A percentile compares a stretch with the other conserved stretches of the same genome.
Evolutionary conservation across 2,888 invertebrate genomes (phyloP).

Genomic region (Zeuzera pyrina): DNA sequence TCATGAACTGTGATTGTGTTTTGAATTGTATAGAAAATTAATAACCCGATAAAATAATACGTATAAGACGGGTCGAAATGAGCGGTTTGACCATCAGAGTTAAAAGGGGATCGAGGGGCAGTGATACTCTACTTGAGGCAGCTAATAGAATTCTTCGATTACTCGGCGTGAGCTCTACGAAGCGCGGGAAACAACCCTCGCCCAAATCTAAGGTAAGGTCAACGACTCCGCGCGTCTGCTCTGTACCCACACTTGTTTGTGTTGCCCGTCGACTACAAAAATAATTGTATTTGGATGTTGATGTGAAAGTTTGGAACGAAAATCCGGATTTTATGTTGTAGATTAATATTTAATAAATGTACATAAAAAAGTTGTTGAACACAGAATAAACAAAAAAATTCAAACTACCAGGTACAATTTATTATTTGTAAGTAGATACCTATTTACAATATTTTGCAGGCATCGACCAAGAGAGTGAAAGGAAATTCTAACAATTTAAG

Average conservation of each 20-base stretch:
- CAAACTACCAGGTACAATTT: too few relatives aligned
- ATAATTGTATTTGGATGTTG: slow-evolving; percentile 3
- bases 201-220: slow-evolving; percentile 70
- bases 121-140: slow-evolving; percentile 69
- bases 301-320: slow-evolving; percentile 6
- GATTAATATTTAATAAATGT: too few relatives aligned
- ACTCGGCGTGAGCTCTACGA: slow-evolving; percentile 66
- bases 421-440: too few relatives aligned
- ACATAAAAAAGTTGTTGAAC: too few relatives aligned
- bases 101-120: slow-evolving; percentile 71
- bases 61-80: slow-evolving; percentile 64
- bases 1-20: slow-evolving; percentile 39
- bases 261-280: slow-evolving; percentile 7
- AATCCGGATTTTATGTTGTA: slow-evolving; percentile 17
- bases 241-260: slow-evolving; percentile 18
- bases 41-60: slow-evolving; percentile 45
- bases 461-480: too few relatives aligned
- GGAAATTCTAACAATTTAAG: too few relatives aligned
- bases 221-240: slow-evolving; percentile 41
- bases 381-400: too few relatives aligned
- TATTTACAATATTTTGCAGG: too few relatives aligned
- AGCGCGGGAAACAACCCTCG: slow-evolving; percentile 72
- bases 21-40: slow-evolving; percentile 50
- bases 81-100: slow-evolving; percentile 70
- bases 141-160: slow-evolving; percentile 70